Conservation (phyloP, 2,888 invertebrate species). For the Priocnemis perturbator region DNA sequence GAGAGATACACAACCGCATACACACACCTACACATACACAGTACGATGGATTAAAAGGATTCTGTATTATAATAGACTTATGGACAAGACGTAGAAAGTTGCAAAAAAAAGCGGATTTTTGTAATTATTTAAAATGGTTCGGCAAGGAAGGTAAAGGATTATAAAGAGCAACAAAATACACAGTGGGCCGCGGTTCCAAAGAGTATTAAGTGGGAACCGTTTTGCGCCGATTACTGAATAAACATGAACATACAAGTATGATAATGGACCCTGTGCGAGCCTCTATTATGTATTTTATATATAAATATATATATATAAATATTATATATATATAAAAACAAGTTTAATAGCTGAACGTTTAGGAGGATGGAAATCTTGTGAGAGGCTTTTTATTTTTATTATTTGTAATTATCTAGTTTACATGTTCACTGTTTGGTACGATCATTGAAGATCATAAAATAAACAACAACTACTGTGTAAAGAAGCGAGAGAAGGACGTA, state of each 20-base stretch:
- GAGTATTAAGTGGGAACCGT: no score
- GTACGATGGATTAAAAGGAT: conserved; percentile 43
- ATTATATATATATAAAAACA: conserved; percentile 54
- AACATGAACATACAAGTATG: conserved; percentile 47
- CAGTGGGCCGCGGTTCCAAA: no score
- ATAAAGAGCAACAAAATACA: conserved; percentile 31
- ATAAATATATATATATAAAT: conserved; percentile 66
- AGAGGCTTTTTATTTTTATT: conserved; percentile 73
- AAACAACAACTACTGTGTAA: conserved; percentile 62
- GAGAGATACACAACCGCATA: no score
- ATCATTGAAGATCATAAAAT: conserved; percentile 64
- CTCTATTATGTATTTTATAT: conserved; percentile 74
- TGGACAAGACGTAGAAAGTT: conserved; percentile 69
- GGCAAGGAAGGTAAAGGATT: conserved; percentile 45
- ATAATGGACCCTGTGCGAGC: conserved; percentile 68
- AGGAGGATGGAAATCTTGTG: conserved; percentile 67
- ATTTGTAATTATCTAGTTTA: conserved; percentile 72
- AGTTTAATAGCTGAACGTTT: conserved; percentile 67
- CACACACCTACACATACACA: no score
- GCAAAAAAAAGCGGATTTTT: conserved; percentile 67
- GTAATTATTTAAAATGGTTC: conserved; percentile 67
- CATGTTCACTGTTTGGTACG: conserved; percentile 70
- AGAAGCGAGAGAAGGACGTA: conserved; percentile 62
- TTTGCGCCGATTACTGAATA: conserved; percentile 45
- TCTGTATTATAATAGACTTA: conserved; percentile 71